Conservation (phyloP, 2,797 vertebrate genomes). For the Brachymystax lenok region DNA sequence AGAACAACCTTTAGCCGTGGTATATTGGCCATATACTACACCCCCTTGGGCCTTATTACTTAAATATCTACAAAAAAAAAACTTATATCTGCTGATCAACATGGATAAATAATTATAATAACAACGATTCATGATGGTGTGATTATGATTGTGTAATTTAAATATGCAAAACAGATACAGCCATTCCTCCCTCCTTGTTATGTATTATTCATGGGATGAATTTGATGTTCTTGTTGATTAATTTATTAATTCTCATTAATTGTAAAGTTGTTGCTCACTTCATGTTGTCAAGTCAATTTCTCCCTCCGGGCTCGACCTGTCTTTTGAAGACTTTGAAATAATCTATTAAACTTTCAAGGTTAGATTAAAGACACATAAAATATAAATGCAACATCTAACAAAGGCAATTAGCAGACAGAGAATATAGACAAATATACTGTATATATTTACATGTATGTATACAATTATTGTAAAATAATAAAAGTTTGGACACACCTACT, state of each 20-base stretch:
- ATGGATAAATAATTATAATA: background rate
- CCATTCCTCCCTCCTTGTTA: slow-evolving; percentile 4
- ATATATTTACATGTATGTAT: too few relatives aligned
- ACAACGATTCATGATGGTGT: slow-evolving; percentile 6
- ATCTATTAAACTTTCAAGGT: too few relatives aligned
- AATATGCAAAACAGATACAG: slow-evolving; percentile 37
- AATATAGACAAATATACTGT: too few relatives aligned
- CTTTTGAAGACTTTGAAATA: background rate
- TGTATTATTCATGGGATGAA: background rate
- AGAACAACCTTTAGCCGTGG: too few relatives aligned
- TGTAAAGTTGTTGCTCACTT: background rate
- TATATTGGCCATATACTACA: too few relatives aligned
- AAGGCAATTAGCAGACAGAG: background rate
- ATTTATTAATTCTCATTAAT: background rate
- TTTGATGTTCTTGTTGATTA: slow-evolving; percentile 11
- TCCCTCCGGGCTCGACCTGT: background rate
- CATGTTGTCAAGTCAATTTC: background rate
- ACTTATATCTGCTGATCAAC: slow-evolving; percentile 33
- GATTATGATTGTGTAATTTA: background rate
- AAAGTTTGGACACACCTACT: too few relatives aligned
- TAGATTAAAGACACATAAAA: background rate
- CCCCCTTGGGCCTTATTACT: too few relatives aligned
- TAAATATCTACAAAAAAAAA: background rate
- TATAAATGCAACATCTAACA: background rate
- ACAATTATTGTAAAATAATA: too few relatives aligned